phyloP scores from a whole-genome alignment of 2,888 invertebrate genomes.

The Fabriciana adippe region DNA sequence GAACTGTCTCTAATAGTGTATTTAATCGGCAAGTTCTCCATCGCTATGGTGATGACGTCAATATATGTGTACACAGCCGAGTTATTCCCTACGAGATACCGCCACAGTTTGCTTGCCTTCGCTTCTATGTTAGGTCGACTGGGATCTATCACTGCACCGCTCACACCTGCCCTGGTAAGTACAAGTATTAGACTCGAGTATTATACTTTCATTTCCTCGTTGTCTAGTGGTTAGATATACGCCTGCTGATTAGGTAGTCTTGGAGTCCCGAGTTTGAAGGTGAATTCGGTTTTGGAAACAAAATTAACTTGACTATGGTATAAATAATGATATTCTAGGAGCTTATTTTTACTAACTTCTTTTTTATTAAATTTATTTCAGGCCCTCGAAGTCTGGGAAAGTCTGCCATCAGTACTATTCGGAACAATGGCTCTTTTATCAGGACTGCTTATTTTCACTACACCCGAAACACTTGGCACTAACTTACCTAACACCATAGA shows the following conservation, averaged over 20 bases:
- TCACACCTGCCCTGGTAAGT: constrained; percentile 84
- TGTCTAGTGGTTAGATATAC: too few relatives aligned
- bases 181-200: neutral
- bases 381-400: constrained; percentile 57
- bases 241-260: too few relatives aligned
- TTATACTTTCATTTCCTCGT: too few relatives aligned
- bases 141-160: constrained; percentile 86
- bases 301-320: too few relatives aligned
- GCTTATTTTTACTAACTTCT: too few relatives aligned
- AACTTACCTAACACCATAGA: constrained; percentile 82
- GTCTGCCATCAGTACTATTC: constrained; percentile 80
- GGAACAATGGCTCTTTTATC: constrained; percentile 79
- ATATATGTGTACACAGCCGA: constrained; percentile 86
- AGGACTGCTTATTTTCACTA: constrained; percentile 59
- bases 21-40: constrained; percentile 85
- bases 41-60: constrained; percentile 85
- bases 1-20: constrained; percentile 77
- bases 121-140: constrained; percentile 86
- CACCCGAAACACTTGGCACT: constrained; percentile 78
- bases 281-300: too few relatives aligned
- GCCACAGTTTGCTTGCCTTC: constrained; percentile 85
- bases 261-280: too few relatives aligned
- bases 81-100: constrained; percentile 85
- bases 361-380: constrained; percentile 34
- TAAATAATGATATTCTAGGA: too few relatives aligned